These are phyloP conservation scores for Amitus sp. DNA, from an alignment of 2,888 invertebrate genomes.

Conservation along the genomic window DNA sequence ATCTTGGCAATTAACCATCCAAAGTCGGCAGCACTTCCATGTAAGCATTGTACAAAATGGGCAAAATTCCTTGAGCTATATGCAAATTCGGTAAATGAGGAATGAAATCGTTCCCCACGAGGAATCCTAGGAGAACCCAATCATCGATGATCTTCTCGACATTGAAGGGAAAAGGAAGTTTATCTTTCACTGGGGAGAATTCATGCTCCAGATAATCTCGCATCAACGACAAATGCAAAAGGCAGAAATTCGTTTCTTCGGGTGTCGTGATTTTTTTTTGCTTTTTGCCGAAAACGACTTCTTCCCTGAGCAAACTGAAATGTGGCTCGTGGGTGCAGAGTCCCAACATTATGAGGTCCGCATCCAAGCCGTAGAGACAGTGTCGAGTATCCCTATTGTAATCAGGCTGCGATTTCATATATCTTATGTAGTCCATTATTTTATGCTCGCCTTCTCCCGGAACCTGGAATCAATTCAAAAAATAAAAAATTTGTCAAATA, in stretches of 20 bases:
- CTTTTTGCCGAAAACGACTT: slow-evolving; percentile 74
- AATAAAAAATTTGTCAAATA: too few species aligned
- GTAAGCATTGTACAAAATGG: slow-evolving; percentile 93
- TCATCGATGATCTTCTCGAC: slow-evolving; percentile 97
- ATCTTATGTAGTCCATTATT: slow-evolving; percentile 98
- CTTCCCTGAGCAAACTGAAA: slow-evolving; percentile 98
- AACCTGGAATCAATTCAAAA: slow-evolving; percentile 99
- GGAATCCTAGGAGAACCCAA: slow-evolving; percentile 99
- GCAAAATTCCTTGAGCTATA: slow-evolving; percentile 89
- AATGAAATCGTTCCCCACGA: slow-evolving; percentile 98
- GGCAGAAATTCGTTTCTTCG: slow-evolving; percentile 88
- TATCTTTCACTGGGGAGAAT: slow-evolving; percentile 84
- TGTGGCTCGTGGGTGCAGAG: slow-evolving; percentile 98
- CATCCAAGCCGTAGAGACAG: slow-evolving; percentile 97
- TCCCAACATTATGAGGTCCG: slow-evolving; percentile 98
- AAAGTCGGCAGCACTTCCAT: slow-evolving; percentile 86
- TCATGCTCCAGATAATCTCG: slow-evolving; percentile 94
- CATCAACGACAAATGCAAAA: slow-evolving; percentile 91
- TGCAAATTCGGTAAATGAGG: slow-evolving; percentile 97
- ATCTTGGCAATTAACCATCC: slow-evolving; percentile 77
- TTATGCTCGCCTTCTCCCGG: slow-evolving; percentile 99
- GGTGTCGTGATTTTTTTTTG: slow-evolving; percentile 76
- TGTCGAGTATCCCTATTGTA: slow-evolving; percentile 99
- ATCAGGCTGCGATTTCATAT: slow-evolving; percentile 91
- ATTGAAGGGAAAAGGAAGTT: slow-evolving; percentile 90